phyloP scores from a whole-genome alignment of 1,140 invertebrate species.

The Sitobion miscanthi region DNA sequence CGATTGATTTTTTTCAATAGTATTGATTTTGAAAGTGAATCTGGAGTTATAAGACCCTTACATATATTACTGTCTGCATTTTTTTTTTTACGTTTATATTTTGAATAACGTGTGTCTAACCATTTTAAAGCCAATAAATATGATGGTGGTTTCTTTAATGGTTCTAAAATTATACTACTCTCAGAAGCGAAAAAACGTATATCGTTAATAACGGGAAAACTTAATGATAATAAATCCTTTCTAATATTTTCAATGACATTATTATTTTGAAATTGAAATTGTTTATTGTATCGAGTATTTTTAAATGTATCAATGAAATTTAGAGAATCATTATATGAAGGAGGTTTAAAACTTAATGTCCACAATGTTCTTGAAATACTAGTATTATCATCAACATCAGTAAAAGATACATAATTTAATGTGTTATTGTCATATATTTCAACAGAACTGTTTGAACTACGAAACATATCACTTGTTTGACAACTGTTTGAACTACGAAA shows the following conservation, averaged over 20 bases:
- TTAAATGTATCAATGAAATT: slow-evolving; percentile 22
- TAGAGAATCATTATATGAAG: slow-evolving; percentile 6
- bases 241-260: slow-evolving; percentile 45
- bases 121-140: slow-evolving; percentile 45
- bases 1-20: slow-evolving; percentile 17
- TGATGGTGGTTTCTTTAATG: slow-evolving; percentile 40
- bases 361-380: slow-evolving; percentile 10
- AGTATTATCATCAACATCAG: background rate
- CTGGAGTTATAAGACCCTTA: slow-evolving; percentile 20
- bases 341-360: slow-evolving; percentile 37
- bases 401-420: background rate
- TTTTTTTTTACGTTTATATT: slow-evolving; percentile 32
- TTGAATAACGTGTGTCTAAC: slow-evolving; percentile 11
- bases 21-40: slow-evolving; percentile 40
- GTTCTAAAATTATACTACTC: slow-evolving; percentile 39
- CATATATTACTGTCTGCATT: background rate
- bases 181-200: slow-evolving; percentile 43
- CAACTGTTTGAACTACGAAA: slow-evolving; percentile 32
- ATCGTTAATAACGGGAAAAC: slow-evolving; percentile 1
- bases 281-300: background rate
- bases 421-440: background rate
- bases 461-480: background rate
- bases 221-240: slow-evolving; percentile 36
- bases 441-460: background rate
- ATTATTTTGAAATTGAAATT: background rate